These are phyloP conservation scores for Siniperca undulata DNA, from an alignment of 2,797 vertebrate species.

Conservation along the genomic window DNA sequence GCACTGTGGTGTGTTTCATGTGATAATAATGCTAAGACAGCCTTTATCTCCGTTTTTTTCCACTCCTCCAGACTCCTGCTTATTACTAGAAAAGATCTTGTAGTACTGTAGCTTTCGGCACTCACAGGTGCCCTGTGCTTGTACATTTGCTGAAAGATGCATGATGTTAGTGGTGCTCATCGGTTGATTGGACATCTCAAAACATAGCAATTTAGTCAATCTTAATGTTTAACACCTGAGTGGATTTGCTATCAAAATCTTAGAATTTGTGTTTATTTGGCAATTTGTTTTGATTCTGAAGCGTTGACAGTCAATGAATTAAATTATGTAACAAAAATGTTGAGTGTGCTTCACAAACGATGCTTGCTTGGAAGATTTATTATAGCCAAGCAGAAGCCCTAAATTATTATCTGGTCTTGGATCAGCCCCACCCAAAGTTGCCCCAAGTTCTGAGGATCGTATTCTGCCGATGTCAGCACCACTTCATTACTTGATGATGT, in stretches of 20 bases:
- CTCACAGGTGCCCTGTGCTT: slow-evolving; percentile 42
- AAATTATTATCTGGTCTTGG: slow-evolving; percentile 22
- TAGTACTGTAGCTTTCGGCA: slow-evolving; percentile 57
- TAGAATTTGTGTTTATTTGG: slow-evolving; percentile 7
- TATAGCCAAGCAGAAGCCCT: slow-evolving; percentile 17
- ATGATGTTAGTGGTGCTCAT: slow-evolving; percentile 46
- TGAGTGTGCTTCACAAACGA: slow-evolving; percentile 18
- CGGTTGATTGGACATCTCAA: slow-evolving; percentile 22
- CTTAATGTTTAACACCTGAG: slow-evolving; percentile 6
- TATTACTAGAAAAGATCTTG: slow-evolving; percentile 38
- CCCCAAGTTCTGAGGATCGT: slow-evolving; percentile 9
- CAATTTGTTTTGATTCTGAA: slow-evolving; percentile 22
- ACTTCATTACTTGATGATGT: slow-evolving; percentile 49
- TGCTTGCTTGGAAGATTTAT: slow-evolving; percentile 20
- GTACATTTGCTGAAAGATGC: slow-evolving; percentile 58
- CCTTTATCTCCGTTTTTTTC: slow-evolving; percentile 36
- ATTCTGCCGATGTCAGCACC: slow-evolving; percentile 36
- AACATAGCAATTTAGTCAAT: slow-evolving; percentile 9
- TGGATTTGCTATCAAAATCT: slow-evolving; percentile 10
- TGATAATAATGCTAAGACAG: slow-evolving; percentile 39
- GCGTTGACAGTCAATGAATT: neutral
- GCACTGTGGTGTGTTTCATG: slow-evolving; percentile 40
- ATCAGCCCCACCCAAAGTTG: slow-evolving; percentile 20
- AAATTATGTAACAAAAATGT: slow-evolving; percentile 3
- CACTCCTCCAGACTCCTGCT: slow-evolving; percentile 20